phyloP scores from a whole-genome alignment of 2,888 invertebrate species.

The Rotaria sp. region DNA sequence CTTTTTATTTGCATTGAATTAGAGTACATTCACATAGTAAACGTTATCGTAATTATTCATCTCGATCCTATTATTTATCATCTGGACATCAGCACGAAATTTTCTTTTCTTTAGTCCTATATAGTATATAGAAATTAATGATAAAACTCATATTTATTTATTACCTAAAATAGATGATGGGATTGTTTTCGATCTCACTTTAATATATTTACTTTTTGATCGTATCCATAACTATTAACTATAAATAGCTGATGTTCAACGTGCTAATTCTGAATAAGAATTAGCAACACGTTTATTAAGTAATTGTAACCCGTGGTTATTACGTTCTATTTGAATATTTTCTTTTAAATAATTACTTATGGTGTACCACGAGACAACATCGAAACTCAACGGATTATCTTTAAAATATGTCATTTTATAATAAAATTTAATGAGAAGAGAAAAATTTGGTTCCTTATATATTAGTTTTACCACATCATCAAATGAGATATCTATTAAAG shows the following conservation, averaged over 20 bases:
- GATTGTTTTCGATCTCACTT: neutral
- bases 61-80: conserved; percentile 52
- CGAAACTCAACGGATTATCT: neutral
- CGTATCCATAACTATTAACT: neutral
- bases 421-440: neutral
- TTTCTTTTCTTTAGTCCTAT: neutral
- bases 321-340: neutral
- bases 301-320: neutral
- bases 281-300: neutral
- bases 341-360: neutral
- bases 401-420: neutral
- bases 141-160: neutral
- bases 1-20: neutral
- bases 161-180: neutral
- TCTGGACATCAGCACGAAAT: conserved; percentile 51
- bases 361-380: neutral
- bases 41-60: conserved; percentile 54
- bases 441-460: neutral
- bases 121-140: neutral
- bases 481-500: neutral
- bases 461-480: neutral
- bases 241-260: neutral
- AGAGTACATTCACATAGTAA: conserved; percentile 46
- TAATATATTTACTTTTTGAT: neutral
- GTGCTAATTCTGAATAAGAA: neutral